Evolutionary conservation across 1,140 invertebrate genomes (phyloP), one percentile per base, ranked within the genome.

Genomic region (Papilio polytes): DNA sequence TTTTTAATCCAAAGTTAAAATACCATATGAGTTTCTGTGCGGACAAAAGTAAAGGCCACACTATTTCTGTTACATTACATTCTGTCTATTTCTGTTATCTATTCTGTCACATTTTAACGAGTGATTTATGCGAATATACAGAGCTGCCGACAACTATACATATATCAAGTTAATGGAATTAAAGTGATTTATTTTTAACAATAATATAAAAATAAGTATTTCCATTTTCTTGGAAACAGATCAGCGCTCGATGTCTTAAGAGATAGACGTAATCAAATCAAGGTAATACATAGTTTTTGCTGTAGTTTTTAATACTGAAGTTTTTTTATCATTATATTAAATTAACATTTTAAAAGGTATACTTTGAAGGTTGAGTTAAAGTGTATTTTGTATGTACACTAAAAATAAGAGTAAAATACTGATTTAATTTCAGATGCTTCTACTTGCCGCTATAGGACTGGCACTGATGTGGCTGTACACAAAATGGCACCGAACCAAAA

Each of bases 401-500:
- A 22, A 13, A 63, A 22, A 20, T 4, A 59, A 22, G 20, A 53
- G 15, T 18, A 15, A n/a, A n/a, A 53, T 4, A 53, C 12, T 46
- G 46, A 51, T 63, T 70, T 63, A 18, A 31, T 70, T 70, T 31
- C 59, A 70, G 63, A 70, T 70, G 63, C 26, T 70, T 8, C 22
- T 70, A 15, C 26, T 70, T 3, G 13, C 63, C 6, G 63, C 63
- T 15, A 15, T 31, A 70, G 63, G 22, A 15, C 12, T 36, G 22
- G 63, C 26, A 70, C 26, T 70, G 63, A 7, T 70, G 1, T 81
- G 63, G 78, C 3, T 84, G 10, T 82, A 80, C 48, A 4, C 80
- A 7, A 22, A 63, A 74, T 85, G 84, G 84, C n/a, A 1, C 1
- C 22, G 26, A 10, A 78, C 80, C 9, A 83, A 74, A n/a, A n/a